Evolutionary conservation across 1,140 invertebrate genomes (phyloP).

Genomic region (Drosophila ogumai): DNA sequence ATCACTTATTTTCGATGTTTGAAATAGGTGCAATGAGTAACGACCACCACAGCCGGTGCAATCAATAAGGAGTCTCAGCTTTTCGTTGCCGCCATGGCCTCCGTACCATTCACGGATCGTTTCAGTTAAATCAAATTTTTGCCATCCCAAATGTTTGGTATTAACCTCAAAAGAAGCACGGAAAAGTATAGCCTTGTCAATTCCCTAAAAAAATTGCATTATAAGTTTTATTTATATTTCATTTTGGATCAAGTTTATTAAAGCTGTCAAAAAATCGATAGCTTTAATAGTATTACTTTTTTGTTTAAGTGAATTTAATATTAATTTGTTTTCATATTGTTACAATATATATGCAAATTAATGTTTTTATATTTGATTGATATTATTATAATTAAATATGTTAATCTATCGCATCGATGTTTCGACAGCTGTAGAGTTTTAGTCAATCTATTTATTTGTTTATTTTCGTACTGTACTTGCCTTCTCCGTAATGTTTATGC

Average conservation of each 20-base stretch:
- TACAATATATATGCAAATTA: background rate
- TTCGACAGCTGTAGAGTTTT: background rate
- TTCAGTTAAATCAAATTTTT: slow-evolving; percentile 93
- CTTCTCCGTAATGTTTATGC: slow-evolving; percentile 68
- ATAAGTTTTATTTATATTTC: background rate
- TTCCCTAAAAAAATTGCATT: slow-evolving; percentile 84
- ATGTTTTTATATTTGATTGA: background rate
- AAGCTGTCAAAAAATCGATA: background rate
- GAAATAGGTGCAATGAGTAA: slow-evolving; percentile 87
- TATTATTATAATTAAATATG: background rate
- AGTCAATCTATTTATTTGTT: background rate
- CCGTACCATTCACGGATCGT: slow-evolving; percentile 91
- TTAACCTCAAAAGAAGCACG: slow-evolving; percentile 90
- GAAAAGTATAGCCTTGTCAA: slow-evolving; percentile 88
- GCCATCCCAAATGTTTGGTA: slow-evolving; percentile 91
- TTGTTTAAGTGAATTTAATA: background rate
- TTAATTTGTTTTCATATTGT: background rate
- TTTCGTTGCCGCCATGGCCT: slow-evolving; percentile 85
- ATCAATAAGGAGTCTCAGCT: slow-evolving; percentile 92
- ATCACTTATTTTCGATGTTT: slow-evolving; percentile 19
- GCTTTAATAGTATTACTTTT: background rate
- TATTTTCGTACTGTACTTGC: slow-evolving; percentile 18
- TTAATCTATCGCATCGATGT: background rate
- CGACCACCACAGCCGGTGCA: slow-evolving; percentile 92
- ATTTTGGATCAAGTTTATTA: background rate